Percentiles rank a stretch among this genome's conserved stretches.
phyloP scores from a whole-genome alignment of 2,888 invertebrate genomes.

The Archaeoteleia sp. region DNA sequence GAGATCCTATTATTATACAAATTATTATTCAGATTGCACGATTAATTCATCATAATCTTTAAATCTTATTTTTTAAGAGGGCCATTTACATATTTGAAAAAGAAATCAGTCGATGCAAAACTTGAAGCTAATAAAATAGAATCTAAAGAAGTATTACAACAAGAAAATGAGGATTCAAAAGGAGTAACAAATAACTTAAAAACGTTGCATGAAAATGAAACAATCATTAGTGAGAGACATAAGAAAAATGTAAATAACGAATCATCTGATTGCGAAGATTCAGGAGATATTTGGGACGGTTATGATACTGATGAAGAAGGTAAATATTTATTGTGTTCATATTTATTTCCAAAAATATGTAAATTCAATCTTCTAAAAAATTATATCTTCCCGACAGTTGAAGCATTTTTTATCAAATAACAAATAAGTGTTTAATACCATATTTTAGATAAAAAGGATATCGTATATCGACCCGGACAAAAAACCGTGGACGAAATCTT shows the following conservation, averaged over 20 bases:
- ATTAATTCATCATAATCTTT: too few relatives aligned
- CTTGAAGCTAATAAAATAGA: too few relatives aligned
- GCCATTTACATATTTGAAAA: too few relatives aligned
- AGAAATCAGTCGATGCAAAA: too few relatives aligned
- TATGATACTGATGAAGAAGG: conserved; percentile 39
- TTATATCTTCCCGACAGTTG: neutral
- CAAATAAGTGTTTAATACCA: neutral
- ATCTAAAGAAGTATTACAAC: too few relatives aligned
- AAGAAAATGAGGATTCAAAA: too few relatives aligned
- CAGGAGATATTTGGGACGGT: conserved; percentile 37
- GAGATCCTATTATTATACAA: too few relatives aligned
- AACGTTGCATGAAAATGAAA: conserved; percentile 6
- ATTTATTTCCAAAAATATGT: neutral
- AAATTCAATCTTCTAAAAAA: neutral
- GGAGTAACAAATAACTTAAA: too few relatives aligned
- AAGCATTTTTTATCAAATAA: neutral
- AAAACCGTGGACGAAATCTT: conserved; percentile 57
- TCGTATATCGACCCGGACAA: conserved; percentile 23
- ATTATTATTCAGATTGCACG: too few relatives aligned
- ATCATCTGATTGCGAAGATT: too few relatives aligned
- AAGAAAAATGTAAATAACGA: conserved; percentile 33
- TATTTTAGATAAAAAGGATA: neutral
- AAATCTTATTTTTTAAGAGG: too few relatives aligned
- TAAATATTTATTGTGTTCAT: neutral
- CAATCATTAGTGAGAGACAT: conserved; percentile 16